Conservation (phyloP, 2,888 invertebrate species). For the Acronicta aceris region DNA sequence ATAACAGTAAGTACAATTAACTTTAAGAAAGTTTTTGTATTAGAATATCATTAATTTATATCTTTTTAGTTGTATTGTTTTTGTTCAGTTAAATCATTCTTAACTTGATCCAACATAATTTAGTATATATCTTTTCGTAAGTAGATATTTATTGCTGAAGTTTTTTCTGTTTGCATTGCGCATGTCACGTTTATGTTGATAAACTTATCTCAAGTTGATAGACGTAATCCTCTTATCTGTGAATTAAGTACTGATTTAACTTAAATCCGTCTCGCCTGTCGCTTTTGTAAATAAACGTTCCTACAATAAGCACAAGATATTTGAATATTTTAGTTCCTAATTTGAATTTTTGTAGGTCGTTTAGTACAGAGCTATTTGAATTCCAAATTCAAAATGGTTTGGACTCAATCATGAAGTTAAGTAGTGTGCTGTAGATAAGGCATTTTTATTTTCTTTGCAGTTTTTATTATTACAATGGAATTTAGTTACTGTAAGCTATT, state of each 20-base stretch:
- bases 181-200: slow-evolving; percentile 55
- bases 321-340: slow-evolving; percentile 45
- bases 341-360: slow-evolving; percentile 47
- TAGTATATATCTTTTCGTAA: slow-evolving; percentile 27
- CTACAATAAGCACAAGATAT: slow-evolving; percentile 29
- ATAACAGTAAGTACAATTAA: slow-evolving; percentile 82
- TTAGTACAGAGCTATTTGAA: slow-evolving; percentile 24
- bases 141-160: slow-evolving; percentile 21
- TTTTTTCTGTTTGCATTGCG: slow-evolving; percentile 53
- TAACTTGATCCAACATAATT: slow-evolving; percentile 7
- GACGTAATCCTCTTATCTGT: slow-evolving; percentile 58
- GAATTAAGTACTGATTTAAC: slow-evolving; percentile 32
- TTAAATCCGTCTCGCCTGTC: slow-evolving; percentile 38
- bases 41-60: background rate
- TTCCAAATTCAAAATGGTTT: slow-evolving; percentile 34
- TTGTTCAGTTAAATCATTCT: slow-evolving; percentile 7
- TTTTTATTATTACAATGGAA: slow-evolving; percentile 39
- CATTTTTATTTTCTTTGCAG: slow-evolving; percentile 28
- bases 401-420: slow-evolving; percentile 32
- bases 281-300: slow-evolving; percentile 43
- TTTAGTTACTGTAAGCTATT: slow-evolving; percentile 15
- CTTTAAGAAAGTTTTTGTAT: slow-evolving; percentile 49
- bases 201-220: slow-evolving; percentile 52
- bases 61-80: slow-evolving; percentile 15
- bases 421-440: slow-evolving; percentile 24